Percentiles rank a stretch among this genome's conserved stretches.
These are phyloP conservation scores for Mungos mungo DNA, from an alignment of 2,113 vertebrate species.

Conservation along the genomic window DNA sequence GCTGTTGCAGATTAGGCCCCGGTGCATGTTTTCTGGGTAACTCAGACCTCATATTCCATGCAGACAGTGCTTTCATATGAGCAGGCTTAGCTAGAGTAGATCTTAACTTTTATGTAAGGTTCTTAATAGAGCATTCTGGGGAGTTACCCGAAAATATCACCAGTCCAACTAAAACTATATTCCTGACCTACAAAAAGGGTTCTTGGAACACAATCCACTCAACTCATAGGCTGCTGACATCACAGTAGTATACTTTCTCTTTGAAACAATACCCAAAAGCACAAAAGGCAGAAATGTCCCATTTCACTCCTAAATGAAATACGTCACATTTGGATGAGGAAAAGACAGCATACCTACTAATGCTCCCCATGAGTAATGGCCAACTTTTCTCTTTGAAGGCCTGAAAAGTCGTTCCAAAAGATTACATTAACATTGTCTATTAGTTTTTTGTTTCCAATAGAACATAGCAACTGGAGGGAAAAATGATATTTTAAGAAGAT, in stretches of 20 bases:
- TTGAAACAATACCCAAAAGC: not conserved
- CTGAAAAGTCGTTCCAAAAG: not conserved
- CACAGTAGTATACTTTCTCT: not conserved
- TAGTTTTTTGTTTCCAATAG: not conserved
- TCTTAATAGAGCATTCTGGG: not conserved
- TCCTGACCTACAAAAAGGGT: not conserved
- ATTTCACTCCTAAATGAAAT: not conserved
- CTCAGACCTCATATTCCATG: not conserved
- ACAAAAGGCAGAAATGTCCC: not conserved
- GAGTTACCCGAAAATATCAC: not conserved
- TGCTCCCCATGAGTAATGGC: not conserved
- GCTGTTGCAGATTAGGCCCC: not conserved
- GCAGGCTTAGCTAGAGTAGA: not conserved
- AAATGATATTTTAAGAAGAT: not conserved
- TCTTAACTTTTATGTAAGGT: not conserved
- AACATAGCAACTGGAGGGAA: not conserved
- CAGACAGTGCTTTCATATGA: not conserved
- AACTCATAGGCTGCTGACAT: not conserved
- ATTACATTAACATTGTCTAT: not conserved
- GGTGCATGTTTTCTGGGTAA: not conserved
- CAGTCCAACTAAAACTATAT: not conserved
- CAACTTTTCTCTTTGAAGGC: not conserved
- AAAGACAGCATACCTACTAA: not conserved
- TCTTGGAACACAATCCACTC: not conserved
- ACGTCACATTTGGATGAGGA: not conserved